Evolutionary conservation across 2,797 vertebrate genomes (phyloP).

Genomic region (Tolypeutes matacus): DNA sequence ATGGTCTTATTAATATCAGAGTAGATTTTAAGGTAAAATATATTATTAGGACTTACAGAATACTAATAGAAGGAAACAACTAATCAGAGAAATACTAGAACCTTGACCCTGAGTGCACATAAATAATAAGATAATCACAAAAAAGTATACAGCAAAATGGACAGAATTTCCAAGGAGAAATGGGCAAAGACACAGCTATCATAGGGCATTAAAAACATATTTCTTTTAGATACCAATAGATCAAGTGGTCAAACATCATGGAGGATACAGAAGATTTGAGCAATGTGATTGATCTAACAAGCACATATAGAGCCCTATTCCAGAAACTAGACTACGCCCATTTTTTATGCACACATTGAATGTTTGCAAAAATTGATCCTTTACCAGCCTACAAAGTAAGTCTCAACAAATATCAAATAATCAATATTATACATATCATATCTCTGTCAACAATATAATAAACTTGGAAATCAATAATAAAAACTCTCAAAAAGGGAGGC

Average conservation of each 20-base stretch:
- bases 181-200: not conserved
- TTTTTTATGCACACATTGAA: not conserved
- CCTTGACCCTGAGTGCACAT: not conserved
- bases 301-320: not conserved
- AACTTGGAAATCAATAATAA: not conserved
- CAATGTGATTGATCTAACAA: not conserved
- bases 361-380: not conserved
- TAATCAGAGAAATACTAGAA: not conserved
- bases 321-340: not conserved
- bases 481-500: not conserved
- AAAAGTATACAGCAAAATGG: not conserved
- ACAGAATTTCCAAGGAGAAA: slow-evolving; percentile 6
- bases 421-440: not conserved
- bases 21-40: not conserved
- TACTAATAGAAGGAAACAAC: not conserved
- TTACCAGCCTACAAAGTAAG: not conserved
- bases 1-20: slow-evolving; percentile 1
- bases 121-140: slow-evolving; percentile 19
- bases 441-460: not conserved
- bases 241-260: not conserved
- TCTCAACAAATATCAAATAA: not conserved
- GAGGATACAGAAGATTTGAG: not conserved
- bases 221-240: not conserved
- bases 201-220: not conserved
- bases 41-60: not conserved